These are phyloP conservation scores for Nothocercus nigrocapillus DNA, from an alignment of 2,113 vertebrate species.

Conservation along the genomic window DNA sequence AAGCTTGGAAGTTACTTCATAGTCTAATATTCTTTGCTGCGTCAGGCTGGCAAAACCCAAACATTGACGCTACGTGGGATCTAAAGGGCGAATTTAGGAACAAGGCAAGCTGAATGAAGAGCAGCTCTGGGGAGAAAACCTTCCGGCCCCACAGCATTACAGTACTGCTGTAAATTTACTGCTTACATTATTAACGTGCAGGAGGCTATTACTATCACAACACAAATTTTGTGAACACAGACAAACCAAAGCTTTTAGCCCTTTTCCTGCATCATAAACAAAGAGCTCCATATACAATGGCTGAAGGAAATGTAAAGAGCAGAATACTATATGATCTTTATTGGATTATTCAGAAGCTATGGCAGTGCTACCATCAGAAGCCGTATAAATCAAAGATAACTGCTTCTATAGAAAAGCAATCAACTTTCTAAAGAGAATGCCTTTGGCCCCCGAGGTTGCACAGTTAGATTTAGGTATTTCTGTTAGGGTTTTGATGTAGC, in stretches of 20 bases:
- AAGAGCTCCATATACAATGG: slow-evolving; percentile 47
- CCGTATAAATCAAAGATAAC: slow-evolving; percentile 70
- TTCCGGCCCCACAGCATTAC: slow-evolving; percentile 4
- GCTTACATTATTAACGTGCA: slow-evolving; percentile 67
- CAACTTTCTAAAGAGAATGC: slow-evolving; percentile 51
- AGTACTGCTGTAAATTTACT: slow-evolving; percentile 54
- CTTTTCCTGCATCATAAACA: slow-evolving; percentile 69
- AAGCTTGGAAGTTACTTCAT: background rate
- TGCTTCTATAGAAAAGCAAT: slow-evolving; percentile 51
- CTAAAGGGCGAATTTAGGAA: background rate
- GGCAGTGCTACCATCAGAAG: slow-evolving; percentile 49
- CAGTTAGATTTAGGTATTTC: slow-evolving; percentile 53
- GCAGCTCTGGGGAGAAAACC: background rate
- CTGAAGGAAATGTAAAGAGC: slow-evolving; percentile 47
- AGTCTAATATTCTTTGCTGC: background rate
- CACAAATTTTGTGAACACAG: slow-evolving; percentile 56
- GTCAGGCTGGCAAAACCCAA: background rate
- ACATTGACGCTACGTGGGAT: background rate
- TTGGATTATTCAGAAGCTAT: slow-evolving; percentile 62
- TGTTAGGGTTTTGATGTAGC: background rate
- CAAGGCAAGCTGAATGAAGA: background rate
- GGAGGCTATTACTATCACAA: slow-evolving; percentile 41
- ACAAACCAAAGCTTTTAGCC: slow-evolving; percentile 67
- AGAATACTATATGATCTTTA: slow-evolving; percentile 52
- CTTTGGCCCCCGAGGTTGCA: slow-evolving; percentile 35